Evolutionary conservation across 1,140 invertebrate species (phyloP), one percentile per base, ranked within the genome.

Genomic region (Pectinophora gossypiella): DNA sequence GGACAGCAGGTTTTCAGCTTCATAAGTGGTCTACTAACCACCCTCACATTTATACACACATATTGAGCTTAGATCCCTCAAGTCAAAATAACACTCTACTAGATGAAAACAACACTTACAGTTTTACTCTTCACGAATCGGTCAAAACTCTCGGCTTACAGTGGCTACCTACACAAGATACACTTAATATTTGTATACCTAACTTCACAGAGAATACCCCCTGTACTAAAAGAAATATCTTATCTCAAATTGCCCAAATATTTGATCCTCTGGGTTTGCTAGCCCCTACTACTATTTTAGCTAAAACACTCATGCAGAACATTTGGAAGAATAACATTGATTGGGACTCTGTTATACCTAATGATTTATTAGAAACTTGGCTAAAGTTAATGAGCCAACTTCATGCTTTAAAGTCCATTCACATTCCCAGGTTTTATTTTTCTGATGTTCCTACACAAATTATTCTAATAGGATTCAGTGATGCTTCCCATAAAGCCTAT

Each of bases 261-360:
- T 78, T 59, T 54, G 76, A 80, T 58, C 66, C 64, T 20, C 19
- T 72, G 10, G 80, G 80, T 36, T 54, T 74, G 19, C 35, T 82
- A 3, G 51, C 69, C 6, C 84, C 85, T 3, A 43, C 74, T 4
- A 58, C 65, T 10, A 61, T 79, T 3, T 23, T 36, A n/a, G 72
- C 68, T 1, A 89, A 88, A 62, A 45, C 71, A 2, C 36, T 88
- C 7, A 57, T 88, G 50, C 82, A 87, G 56, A 40, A 68, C 22
- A 42, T 86, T 32, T 87, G 82, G 82, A 42, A 22, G 47, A 3
- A 52, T 19, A 61, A 72, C 6, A n/a, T 67, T 2, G 50, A 50
- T 36, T 87, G 83, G 79, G 83, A 88, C 52, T 64, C 76, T 12
- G 9, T 47, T 5, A 18, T 87, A 36, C 58, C 68, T 10, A 3